Evolutionary conservation across 2,113 vertebrate species (phyloP), one percentile per base, ranked within the genome.

Genomic region (Passer montanus): DNA sequence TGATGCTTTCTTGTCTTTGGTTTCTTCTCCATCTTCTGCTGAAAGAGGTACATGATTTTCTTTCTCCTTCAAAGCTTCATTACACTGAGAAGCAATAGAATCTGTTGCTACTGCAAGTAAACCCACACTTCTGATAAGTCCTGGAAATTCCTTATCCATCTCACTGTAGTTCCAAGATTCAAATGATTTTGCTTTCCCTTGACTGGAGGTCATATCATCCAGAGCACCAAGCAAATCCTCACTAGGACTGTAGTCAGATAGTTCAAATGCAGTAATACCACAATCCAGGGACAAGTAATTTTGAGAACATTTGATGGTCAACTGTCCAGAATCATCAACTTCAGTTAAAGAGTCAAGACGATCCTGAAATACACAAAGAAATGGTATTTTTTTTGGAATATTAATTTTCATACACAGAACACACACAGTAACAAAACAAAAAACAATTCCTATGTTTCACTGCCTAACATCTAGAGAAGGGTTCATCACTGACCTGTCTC

Each of bases 231-330:
- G 97, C 90, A 98, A 95, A 90, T 99, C 99, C 53, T 99, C 99
- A 41, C 99, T 98, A 31, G 99, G 99, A 96, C 99, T 99, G 88
- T 99, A 99, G 97, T 99, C 99, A 28, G 98, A 99, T 43, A 99
- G 97, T 93, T 99, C 99, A 69, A 98, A 99, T 63, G 99, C 99
- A 35, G 99, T 99, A 97, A 99, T 99, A 24, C 99, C 99, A 69
- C 99, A 99, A 97, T 99, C 99, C 89, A 99, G 91, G 33, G 99
- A 99, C 95, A 99, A 98, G 95, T 99, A 99, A 97, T 99, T 99
- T 93, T 99, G 99, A 94, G 99, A 99, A 97, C 99, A 99, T 98
- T 99, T 99, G 89, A 99, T 99, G 20, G 99, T 99, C 97, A 99
- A 96, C 96, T 99, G 99, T 85, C 99, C 99, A n/a, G 99, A 99